Conservation (phyloP, 2,888 invertebrate species). For the Barypeithes pellucidus region DNA sequence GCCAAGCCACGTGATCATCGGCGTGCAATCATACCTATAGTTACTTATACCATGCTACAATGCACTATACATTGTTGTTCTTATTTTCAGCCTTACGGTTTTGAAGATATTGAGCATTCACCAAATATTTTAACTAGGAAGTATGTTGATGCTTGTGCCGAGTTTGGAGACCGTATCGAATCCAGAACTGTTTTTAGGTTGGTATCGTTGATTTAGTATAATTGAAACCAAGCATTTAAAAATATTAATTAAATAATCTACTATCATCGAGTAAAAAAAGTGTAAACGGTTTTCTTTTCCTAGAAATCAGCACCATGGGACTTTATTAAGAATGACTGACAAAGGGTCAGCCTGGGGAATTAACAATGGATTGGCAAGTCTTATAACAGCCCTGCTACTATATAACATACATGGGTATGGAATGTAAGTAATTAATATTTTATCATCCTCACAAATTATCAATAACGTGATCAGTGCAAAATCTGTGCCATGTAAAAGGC, state of each 20-base stretch:
- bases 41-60: no score
- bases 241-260: no score
- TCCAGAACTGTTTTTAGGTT: constrained; percentile 79
- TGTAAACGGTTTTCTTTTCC: constrained; percentile 49
- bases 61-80: no score
- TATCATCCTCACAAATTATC: neutral
- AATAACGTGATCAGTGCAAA: no score
- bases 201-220: neutral
- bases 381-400: constrained; percentile 82
- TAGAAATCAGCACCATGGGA: constrained; percentile 79
- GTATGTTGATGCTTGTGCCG: constrained; percentile 74
- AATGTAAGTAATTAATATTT: constrained; percentile 58
- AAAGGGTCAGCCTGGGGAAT: constrained; percentile 81
- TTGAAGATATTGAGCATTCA: constrained; percentile 72
- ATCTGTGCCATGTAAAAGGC: no score
- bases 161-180: constrained; percentile 79
- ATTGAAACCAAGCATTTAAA: no score
- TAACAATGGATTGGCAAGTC: constrained; percentile 80
- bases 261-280: neutral
- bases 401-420: constrained; percentile 72
- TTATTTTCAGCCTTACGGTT: constrained; percentile 55
- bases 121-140: constrained; percentile 75
- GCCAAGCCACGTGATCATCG: no score
- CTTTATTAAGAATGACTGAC: constrained; percentile 86
- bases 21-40: no score